phyloP scores from a whole-genome alignment of 2,797 vertebrate species.

The Nasua narica region DNA sequence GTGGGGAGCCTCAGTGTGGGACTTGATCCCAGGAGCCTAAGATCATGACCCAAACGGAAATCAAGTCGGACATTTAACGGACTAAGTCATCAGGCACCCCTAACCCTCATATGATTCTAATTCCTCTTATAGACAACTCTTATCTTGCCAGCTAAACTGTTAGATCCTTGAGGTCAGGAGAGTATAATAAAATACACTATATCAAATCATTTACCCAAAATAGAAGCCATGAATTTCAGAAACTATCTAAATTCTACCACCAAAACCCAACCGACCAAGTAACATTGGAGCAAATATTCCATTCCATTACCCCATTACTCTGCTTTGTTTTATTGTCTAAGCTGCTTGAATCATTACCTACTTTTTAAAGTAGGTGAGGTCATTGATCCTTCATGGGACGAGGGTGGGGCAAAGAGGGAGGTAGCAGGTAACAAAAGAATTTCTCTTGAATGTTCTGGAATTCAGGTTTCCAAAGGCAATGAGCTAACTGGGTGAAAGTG shows the following conservation, averaged over 20 bases:
- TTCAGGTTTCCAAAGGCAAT: neutral
- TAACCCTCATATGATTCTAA: neutral
- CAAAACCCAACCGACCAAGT: neutral
- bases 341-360: neutral
- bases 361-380: neutral
- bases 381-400: neutral
- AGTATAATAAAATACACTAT: neutral
- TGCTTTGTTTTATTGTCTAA: neutral
- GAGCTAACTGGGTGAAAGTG: neutral
- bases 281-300: neutral
- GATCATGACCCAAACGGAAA: neutral
- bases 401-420: fast-evolving
- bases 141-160: neutral
- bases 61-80: neutral
- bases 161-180: neutral
- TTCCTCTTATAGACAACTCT: neutral
- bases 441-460: neutral
- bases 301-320: neutral
- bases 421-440: neutral
- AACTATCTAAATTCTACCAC: neutral
- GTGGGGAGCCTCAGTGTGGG: neutral
- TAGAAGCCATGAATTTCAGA: neutral
- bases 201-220: neutral
- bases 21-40: neutral
- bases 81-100: neutral